Conservation (phyloP, 2,888 invertebrate species). For the Dicranocentrus wangi region DNA sequence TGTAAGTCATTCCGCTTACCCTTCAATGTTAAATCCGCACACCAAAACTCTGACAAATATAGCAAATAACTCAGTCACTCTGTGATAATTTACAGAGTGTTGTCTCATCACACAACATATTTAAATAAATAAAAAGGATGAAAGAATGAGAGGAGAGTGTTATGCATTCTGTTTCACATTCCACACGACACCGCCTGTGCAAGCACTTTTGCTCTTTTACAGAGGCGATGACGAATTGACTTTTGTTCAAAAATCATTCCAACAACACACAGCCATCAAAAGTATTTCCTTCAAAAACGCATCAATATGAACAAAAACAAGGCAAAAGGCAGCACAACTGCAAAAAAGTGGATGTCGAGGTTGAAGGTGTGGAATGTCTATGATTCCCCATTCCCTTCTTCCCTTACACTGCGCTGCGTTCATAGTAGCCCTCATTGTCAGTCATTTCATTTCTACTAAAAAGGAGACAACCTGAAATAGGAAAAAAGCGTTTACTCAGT, state of each 20-base stretch:
- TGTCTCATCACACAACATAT: too few species aligned
- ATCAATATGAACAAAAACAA: neutral
- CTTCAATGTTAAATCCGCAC: neutral
- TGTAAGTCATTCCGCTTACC: neutral
- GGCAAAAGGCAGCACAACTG: neutral
- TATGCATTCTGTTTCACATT: too few species aligned
- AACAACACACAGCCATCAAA: too few species aligned
- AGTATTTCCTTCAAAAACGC: too few species aligned
- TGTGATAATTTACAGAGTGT: too few species aligned
- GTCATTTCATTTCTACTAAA: neutral
- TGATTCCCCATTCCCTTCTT: neutral
- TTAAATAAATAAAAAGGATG: too few species aligned
- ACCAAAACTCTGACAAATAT: too few species aligned
- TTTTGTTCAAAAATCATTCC: neutral
- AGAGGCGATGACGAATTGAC: neutral
- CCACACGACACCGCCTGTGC: neutral
- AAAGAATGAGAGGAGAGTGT: too few species aligned
- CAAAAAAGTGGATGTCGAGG: neutral
- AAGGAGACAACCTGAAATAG: neutral
- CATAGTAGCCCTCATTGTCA: neutral
- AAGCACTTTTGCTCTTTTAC: too few species aligned
- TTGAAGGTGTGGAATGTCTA: constrained; percentile 21
- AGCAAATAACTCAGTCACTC: too few species aligned
- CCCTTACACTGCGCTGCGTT: neutral
- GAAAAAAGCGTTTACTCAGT: neutral